Evolutionary conservation across 92 coral and sea anemone species (phyloP).

Genomic region (Pocillopora grandis): DNA sequence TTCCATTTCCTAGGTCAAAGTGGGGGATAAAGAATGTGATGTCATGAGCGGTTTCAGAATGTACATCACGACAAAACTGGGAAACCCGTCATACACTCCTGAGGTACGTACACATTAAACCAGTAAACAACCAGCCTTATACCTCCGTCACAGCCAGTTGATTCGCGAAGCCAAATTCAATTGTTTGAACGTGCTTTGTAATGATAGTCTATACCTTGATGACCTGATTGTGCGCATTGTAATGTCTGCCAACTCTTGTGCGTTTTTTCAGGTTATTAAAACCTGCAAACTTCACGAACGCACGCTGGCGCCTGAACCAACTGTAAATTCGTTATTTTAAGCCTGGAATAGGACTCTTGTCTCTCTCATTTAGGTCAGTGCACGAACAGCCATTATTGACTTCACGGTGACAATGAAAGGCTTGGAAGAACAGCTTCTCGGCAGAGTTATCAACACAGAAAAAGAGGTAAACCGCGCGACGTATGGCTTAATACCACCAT

Average conservation of each 20-base stretch:
- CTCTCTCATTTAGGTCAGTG: constrained; percentile 65
- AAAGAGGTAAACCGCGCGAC: constrained; percentile 63
- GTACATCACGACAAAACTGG: constrained; percentile 86
- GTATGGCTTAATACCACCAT: background rate
- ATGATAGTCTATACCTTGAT: no score
- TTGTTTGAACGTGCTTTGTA: no score
- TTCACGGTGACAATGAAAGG: constrained; percentile 94
- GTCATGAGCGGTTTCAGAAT: constrained; percentile 90
- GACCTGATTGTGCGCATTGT: no score
- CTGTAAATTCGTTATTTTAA: no score
- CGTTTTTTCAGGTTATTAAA: no score
- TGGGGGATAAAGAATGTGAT: constrained; percentile 90
- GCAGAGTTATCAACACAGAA: constrained; percentile 90
- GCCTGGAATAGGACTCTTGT: background rate
- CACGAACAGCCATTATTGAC: constrained; percentile 91
- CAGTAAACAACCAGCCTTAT: no score
- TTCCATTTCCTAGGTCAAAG: constrained; percentile 62
- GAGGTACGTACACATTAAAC: constrained; percentile 52
- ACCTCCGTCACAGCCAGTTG: no score
- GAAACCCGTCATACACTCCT: constrained; percentile 91
- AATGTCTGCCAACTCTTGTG: no score
- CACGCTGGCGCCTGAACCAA: no score
- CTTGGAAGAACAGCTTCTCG: constrained; percentile 82
- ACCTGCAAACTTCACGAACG: no score
- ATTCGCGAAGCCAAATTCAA: no score